phyloP scores from a whole-genome alignment of 2,113 vertebrate species.

The Arizona elegans region DNA sequence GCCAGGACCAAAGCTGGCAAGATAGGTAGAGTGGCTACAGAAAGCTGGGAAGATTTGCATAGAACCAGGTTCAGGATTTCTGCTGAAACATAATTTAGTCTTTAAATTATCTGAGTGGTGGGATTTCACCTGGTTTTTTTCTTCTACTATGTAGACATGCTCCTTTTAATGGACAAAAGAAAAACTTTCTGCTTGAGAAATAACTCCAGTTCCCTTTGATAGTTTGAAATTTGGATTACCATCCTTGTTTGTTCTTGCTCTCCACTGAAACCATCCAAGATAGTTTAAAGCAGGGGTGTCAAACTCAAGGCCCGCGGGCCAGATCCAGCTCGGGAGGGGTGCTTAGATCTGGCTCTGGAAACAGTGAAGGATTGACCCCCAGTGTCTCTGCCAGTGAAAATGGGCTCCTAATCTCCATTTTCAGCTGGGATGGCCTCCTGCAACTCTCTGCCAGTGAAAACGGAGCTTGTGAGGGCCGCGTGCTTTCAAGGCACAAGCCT shows the following conservation, averaged over 20 bases:
- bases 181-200: background rate
- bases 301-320: too few relatives aligned
- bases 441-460: too few relatives aligned
- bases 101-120: background rate
- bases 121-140: background rate
- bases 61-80: background rate
- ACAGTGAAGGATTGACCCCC: too few relatives aligned
- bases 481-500: background rate
- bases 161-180: background rate
- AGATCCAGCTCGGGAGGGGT: too few relatives aligned
- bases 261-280: background rate
- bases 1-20: background rate
- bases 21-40: background rate
- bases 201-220: background rate
- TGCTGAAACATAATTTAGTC: background rate
- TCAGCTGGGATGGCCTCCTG: too few relatives aligned
- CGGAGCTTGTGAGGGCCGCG: too few relatives aligned
- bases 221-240: background rate
- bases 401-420: too few relatives aligned
- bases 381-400: too few relatives aligned
- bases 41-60: background rate
- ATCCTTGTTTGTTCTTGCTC: background rate
- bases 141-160: background rate
- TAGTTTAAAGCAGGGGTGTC: too few relatives aligned
- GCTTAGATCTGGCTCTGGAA: too few relatives aligned